A percentile compares a stretch with the other conserved stretches of the same genome.
phyloP scores from a whole-genome alignment of 2,888 invertebrate genomes.

The Petrolisthes manimaculis region DNA sequence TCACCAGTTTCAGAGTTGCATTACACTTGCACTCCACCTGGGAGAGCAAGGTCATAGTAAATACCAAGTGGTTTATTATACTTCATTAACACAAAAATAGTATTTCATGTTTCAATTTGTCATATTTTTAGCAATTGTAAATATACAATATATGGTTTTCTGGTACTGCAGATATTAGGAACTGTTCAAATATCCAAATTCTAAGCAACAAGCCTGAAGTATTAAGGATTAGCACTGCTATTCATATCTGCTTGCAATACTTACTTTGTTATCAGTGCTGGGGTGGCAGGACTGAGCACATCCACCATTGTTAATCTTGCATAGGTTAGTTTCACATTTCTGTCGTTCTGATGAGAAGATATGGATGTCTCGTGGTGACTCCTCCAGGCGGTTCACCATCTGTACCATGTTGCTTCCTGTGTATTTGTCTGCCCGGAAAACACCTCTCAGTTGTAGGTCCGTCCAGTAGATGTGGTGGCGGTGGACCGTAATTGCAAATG shows the following conservation, averaged over 20 bases:
- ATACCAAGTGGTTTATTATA: not conserved
- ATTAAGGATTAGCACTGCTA: too few relatives aligned
- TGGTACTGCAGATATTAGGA: too few relatives aligned
- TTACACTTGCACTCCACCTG: constrained; percentile 90
- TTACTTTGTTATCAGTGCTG: constrained; percentile 80
- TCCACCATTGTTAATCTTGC: constrained; percentile 89
- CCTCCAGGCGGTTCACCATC: constrained; percentile 92
- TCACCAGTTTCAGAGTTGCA: constrained; percentile 87
- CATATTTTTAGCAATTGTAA: too few relatives aligned
- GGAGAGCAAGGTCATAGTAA: constrained; percentile 7
- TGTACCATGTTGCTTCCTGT: constrained; percentile 93
- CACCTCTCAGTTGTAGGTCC: constrained; percentile 90
- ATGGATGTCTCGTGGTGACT: constrained; percentile 92
- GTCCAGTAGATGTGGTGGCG: constrained; percentile 96
- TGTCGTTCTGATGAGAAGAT: constrained; percentile 86
- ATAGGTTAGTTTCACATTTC: constrained; percentile 84
- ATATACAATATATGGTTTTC: not conserved
- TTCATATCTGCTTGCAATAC: constrained; percentile 3
- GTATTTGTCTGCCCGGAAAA: constrained; percentile 96
- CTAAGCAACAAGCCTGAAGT: too few relatives aligned
- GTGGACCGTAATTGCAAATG: constrained; percentile 92
- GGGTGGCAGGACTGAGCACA: constrained; percentile 96
- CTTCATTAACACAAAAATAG: too few relatives aligned
- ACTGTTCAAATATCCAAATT: too few relatives aligned
- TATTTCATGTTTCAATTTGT: too few relatives aligned